Conservation (phyloP, 1,140 invertebrate species). For the Drosophila bifasciata region DNA sequence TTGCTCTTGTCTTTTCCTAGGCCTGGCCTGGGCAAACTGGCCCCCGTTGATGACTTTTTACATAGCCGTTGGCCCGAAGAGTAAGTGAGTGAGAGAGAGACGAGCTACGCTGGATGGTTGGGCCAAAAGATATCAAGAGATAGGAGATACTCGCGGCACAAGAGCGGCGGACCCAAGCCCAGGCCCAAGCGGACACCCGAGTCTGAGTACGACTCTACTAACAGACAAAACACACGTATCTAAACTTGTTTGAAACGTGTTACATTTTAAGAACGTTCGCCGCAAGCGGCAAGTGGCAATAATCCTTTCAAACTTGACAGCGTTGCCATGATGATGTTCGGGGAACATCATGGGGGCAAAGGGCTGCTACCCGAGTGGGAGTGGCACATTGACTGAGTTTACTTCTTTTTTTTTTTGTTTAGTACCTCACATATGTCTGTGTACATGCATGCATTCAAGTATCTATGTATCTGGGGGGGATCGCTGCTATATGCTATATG, state of each 20-base stretch:
- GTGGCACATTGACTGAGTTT: conserved; percentile 72
- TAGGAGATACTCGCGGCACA: conserved; percentile 15
- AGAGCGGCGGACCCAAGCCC: conserved; percentile 20
- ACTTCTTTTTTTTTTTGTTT: conserved; percentile 36
- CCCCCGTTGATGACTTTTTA: conserved; percentile 81
- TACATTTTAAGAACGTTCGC: conserved; percentile 81
- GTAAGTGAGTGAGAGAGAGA: conserved; percentile 30
- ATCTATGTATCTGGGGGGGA: conserved; percentile 24
- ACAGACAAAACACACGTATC: conserved; percentile 68
- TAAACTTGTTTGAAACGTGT: conserved; percentile 82
- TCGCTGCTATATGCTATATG: conserved; percentile 46
- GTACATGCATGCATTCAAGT: conserved; percentile 19
- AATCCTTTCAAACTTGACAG: conserved; percentile 80
- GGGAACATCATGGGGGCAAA: conserved; percentile 28
- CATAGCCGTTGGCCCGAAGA: conserved; percentile 61
- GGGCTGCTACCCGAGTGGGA: conserved; percentile 53
- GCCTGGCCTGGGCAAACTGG: conserved; percentile 55
- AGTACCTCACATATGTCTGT: background rate
- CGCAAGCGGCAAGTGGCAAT: conserved; percentile 79
- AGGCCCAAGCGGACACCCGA: conserved; percentile 3
- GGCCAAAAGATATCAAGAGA: conserved; percentile 36
- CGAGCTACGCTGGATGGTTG: background rate
- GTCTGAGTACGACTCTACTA: conserved; percentile 21
- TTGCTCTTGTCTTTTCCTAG: conserved; percentile 60
- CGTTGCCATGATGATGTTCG: conserved; percentile 69